Evolutionary conservation across 2,113 vertebrate species (phyloP), one percentile per base, ranked within the genome.

Genomic region (Gasterosteus nipponicus): DNA sequence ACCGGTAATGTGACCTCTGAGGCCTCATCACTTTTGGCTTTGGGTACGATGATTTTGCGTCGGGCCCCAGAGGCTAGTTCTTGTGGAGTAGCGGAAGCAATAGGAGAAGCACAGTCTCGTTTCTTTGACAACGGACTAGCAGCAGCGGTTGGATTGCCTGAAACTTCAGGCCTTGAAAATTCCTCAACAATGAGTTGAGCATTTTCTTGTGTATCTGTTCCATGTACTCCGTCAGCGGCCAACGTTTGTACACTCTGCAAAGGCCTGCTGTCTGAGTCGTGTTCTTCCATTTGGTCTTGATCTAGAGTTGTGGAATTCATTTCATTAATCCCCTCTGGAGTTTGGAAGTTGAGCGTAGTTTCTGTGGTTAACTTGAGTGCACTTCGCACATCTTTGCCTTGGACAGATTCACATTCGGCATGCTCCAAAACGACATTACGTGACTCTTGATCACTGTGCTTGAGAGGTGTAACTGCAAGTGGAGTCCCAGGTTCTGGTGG

Each of bases 41-140:
- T 97, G 0, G 95, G 89, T 7, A 95, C 84, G 62, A 93, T 95
- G 73, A 98, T 96, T 89, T 99, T 99, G 75, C 96, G 96, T 0
- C 98, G 94, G 12, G 98, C 98, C 2, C 98, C 98, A 0, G 95
- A 95, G 16, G 98, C 98, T 0, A 99, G 91, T 57, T 99, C 98
- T 89, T 96, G 94, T 0, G 97, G 95, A 0, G 97, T 99, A 19
- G 98, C 98, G 38, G 96, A 96, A 0, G 97, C 96, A 22, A 98
- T 90, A 3, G 63, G 86, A 12, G 87, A 84, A 9, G 73, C 60
- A 61, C 77, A 86, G 10, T 94, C 90, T 29, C 60, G 77, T 69
- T 80, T 86, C 69, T 83, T 83, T 54, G 94, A 89, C 68, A 80
- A 82, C 49, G 92, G 89, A 67, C 86, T 91, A 56, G 72, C 81